phyloP scores from a whole-genome alignment of 2,888 invertebrate genomes.

The Aphelenchoides bicaudatus region DNA sequence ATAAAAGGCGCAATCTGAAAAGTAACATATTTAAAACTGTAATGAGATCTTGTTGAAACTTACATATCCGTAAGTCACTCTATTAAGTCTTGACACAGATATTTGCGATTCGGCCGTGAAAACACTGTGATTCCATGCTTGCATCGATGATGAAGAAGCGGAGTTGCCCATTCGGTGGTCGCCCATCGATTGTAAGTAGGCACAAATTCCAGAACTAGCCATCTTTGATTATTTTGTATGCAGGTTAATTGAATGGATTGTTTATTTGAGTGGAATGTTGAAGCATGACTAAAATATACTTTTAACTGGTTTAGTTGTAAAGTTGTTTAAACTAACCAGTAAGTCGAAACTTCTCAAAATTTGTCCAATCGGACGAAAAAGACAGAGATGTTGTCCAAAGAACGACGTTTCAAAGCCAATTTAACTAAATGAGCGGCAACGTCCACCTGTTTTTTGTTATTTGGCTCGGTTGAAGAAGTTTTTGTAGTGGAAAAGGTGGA shows the following conservation, averaged over 20 bases:
- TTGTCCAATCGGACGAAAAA: slow-evolving; percentile 72
- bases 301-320: no score
- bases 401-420: slow-evolving; percentile 85
- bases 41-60: no score
- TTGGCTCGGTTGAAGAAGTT: no score
- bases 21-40: no score
- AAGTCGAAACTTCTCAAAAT: no score
- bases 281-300: not conserved
- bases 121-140: slow-evolving; percentile 18
- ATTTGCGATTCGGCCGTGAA: slow-evolving; percentile 24
- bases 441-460: no score
- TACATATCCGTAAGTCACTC: slow-evolving; percentile 62
- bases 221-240: not conserved
- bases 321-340: no score
- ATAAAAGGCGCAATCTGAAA: slow-evolving; percentile 62
- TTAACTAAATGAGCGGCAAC: slow-evolving; percentile 86
- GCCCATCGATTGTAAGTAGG: slow-evolving; percentile 22
- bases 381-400: slow-evolving; percentile 90
- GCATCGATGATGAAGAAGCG: slow-evolving; percentile 5
- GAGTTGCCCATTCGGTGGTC: not conserved
- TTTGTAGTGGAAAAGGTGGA: no score
- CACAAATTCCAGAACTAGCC: slow-evolving; percentile 4
- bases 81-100: slow-evolving; percentile 38
- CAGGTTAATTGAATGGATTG: not conserved
- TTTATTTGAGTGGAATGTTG: not conserved